Evolutionary conservation across 1,140 invertebrate genomes (phyloP).

Genomic region (Dendrolimus punctatus): DNA sequence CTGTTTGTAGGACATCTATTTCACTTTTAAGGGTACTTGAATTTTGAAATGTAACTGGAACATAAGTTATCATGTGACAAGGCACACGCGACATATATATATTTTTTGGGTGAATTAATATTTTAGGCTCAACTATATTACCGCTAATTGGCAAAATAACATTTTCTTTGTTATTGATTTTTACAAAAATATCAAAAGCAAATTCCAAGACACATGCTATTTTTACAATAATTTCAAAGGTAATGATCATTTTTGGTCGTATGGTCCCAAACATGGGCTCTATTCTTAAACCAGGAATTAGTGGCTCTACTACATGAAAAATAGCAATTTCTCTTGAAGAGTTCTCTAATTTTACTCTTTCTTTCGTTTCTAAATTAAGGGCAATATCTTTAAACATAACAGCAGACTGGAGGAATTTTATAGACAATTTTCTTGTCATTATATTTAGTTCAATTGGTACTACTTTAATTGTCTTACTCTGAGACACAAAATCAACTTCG

Average conservation of each 20-base stretch:
- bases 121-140: conserved; percentile 53
- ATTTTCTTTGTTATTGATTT: conserved; percentile 64
- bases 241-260: conserved; percentile 51
- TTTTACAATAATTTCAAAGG: conserved; percentile 46
- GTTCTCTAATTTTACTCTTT: conserved; percentile 56
- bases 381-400: conserved; percentile 57
- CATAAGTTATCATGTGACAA: conserved; percentile 45
- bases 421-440: conserved; percentile 44
- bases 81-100: conserved; percentile 51
- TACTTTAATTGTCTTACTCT: conserved; percentile 20
- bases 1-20: conserved; percentile 41
- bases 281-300: conserved; percentile 51
- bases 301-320: conserved; percentile 52
- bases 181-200: conserved; percentile 46
- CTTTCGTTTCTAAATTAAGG: conserved; percentile 48
- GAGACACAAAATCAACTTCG: conserved; percentile 43
- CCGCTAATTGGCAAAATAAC: conserved; percentile 48
- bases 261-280: conserved; percentile 54
- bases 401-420: conserved; percentile 51
- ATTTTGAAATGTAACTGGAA: conserved; percentile 57
- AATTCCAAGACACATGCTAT: conserved; percentile 56
- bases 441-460: conserved; percentile 50
- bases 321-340: conserved; percentile 54
- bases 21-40: conserved; percentile 30
- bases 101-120: conserved; percentile 51